phyloP scores from a whole-genome alignment of 2,797 vertebrate genomes.

The Spinus olivaceus region DNA sequence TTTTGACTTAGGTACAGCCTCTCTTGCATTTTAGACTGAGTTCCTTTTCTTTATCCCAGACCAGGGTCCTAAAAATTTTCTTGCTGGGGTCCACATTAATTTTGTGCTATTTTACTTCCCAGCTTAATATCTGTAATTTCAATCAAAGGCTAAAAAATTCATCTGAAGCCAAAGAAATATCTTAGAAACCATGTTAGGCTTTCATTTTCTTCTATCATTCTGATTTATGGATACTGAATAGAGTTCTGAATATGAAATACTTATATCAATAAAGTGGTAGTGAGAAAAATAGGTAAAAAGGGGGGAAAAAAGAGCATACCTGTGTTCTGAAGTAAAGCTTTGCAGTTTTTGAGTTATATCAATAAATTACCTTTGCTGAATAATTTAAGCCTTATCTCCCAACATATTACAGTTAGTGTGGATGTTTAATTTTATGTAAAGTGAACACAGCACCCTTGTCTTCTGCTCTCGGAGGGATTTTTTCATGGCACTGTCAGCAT shows the following conservation, averaged over 20 bases:
- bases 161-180: neutral
- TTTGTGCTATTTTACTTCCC: neutral
- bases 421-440: neutral
- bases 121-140: neutral
- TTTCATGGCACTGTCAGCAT: neutral
- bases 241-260: neutral
- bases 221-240: neutral
- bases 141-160: neutral
- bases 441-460: neutral
- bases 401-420: neutral
- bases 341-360: neutral
- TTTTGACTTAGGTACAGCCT: neutral
- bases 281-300: neutral
- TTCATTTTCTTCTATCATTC: neutral
- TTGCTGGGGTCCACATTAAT: neutral
- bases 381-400: neutral
- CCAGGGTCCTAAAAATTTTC: neutral
- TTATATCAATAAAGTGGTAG: neutral
- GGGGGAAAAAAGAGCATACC: rapidly evolving
- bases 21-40: neutral
- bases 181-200: neutral
- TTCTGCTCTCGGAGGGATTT: neutral
- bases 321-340: neutral
- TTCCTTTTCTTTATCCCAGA: neutral
- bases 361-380: neutral